A percentile compares a stretch with the other conserved stretches of the same genome.
Evolutionary conservation across 1,140 invertebrate species (phyloP).

Genomic region (Onthophagus taurus): DNA sequence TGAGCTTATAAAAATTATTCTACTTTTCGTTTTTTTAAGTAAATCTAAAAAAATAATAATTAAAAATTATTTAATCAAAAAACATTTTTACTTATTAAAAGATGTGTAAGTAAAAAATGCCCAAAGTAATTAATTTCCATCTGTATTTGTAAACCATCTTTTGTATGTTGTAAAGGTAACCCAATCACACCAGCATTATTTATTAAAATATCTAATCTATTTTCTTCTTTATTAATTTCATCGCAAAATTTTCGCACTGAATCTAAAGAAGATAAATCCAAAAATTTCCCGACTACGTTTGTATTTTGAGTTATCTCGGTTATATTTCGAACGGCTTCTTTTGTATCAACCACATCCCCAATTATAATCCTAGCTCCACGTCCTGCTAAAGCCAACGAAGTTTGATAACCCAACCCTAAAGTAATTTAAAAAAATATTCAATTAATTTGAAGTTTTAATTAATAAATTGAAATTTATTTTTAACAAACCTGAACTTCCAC

Average conservation of each 20-base stretch:
- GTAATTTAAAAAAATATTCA: too few relatives aligned
- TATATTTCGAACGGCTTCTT: constrained; percentile 35
- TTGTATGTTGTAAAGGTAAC: constrained; percentile 39
- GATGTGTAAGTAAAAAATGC: constrained; percentile 55
- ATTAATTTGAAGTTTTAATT: too few relatives aligned
- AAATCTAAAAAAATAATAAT: constrained; percentile 29
- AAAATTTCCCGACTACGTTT: constrained; percentile 33
- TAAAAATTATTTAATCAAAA: neutral
- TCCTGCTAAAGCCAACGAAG: neutral
- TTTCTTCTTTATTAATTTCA: constrained; percentile 39
- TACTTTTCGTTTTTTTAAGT: constrained; percentile 32
- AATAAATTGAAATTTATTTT: too few relatives aligned
- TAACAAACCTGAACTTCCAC: constrained; percentile 9
- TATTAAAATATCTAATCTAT: constrained; percentile 48
- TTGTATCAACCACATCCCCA: constrained; percentile 2
- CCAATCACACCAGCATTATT: constrained; percentile 55
- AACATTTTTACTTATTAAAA: constrained; percentile 44
- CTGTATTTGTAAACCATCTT: constrained; percentile 50
- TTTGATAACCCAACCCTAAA: constrained; percentile 5
- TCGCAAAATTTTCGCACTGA: constrained; percentile 42
- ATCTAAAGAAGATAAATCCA: constrained; percentile 39
- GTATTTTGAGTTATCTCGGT: constrained; percentile 29
- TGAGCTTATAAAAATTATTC: constrained; percentile 34
- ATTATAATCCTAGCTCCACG: constrained; percentile 6
- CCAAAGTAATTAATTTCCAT: constrained; percentile 60